phyloP scores from a whole-genome alignment of 2,113 vertebrate species.

The Ranitomeya imitator region DNA sequence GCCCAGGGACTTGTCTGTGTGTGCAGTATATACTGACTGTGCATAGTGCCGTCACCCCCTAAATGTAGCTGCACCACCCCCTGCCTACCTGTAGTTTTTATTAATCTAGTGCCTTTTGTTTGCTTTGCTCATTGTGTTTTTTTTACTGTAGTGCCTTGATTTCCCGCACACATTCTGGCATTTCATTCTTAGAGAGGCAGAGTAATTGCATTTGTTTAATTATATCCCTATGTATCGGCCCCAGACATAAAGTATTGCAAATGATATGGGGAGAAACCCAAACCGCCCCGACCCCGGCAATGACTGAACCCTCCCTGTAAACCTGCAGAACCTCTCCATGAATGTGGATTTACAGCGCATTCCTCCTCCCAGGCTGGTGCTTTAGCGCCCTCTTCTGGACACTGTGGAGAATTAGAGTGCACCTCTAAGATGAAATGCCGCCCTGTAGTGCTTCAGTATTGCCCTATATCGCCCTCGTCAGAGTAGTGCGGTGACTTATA shows the following conservation, averaged over 20 bases:
- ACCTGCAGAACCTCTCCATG: background rate
- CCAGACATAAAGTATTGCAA: background rate
- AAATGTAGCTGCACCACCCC: background rate
- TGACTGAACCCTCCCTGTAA: background rate
- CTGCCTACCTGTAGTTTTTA: conserved; percentile 6
- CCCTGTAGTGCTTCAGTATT: conserved; percentile 4
- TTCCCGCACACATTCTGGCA: background rate
- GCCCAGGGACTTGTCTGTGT: conserved; percentile 71
- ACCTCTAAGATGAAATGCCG: conserved; percentile 6
- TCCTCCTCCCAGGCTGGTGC: background rate
- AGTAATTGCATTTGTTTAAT: background rate
- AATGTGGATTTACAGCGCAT: background rate
- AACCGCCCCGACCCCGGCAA: background rate
- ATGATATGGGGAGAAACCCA: background rate
- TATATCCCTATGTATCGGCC: background rate
- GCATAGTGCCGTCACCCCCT: background rate
- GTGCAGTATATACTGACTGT: background rate
- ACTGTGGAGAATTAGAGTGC: background rate
- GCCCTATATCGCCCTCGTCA: conserved; percentile 13
- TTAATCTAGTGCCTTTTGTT: background rate
- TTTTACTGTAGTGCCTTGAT: background rate
- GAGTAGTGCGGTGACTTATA: background rate
- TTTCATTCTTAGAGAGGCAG: conserved; percentile 22
- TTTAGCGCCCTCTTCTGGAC: conserved; percentile 6
- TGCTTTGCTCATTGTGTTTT: background rate